Base-by-base conservation (phyloP, 1,140 invertebrate species). In the Trichomalopsis sarcophagae region DNA sequence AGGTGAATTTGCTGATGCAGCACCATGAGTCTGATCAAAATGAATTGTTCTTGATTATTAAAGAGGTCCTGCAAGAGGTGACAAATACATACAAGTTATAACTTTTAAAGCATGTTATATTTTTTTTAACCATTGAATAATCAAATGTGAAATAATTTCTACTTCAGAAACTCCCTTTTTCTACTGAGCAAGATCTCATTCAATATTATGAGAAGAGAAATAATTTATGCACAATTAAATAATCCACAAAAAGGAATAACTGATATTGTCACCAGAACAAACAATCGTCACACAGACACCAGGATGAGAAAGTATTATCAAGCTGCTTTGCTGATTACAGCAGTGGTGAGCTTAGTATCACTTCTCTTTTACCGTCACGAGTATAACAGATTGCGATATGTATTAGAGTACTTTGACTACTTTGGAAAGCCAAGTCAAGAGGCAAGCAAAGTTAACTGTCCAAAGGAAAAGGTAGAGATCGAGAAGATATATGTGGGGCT, bases 251-350 rank as follows among this genome's bases (percentile, higher is more conserved):
- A 44, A 82, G 74, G 74, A 71, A 81, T 78, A 71, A 40, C 27
- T 55, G 66, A 55, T 33, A 73, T 83, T 79, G 75, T 44, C 14
- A 66, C 1, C 21, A 78, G 47, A 68, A 30, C 36, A 23, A 86
- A 44, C 7, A 79, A 86, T 80, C 74, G 75, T 3, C 73, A 75
- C 9, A 81, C 40, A 55, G 69, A 86, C 50, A 84, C 21, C 36
- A 90, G 84, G 76, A 97, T 97, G 96, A 95, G 94, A 91, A 97
- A 96, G 92, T 97, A 96, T 90, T 95, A 96, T 87, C 96, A 96
- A 91, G 93, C 96, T 79, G 91, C 95, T 74, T 92, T 97, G 75
- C 91, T 96, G 68, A 91, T 96, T 14, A 93, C 95, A 66, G 96
- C 96, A 23, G 88, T 94, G 81, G 87, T 96, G 13, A 96, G 96